A percentile compares a stretch with the other conserved stretches of the same genome.
Evolutionary conservation across 2,797 vertebrate genomes (phyloP).

Genomic region (Thunnus albacares): DNA sequence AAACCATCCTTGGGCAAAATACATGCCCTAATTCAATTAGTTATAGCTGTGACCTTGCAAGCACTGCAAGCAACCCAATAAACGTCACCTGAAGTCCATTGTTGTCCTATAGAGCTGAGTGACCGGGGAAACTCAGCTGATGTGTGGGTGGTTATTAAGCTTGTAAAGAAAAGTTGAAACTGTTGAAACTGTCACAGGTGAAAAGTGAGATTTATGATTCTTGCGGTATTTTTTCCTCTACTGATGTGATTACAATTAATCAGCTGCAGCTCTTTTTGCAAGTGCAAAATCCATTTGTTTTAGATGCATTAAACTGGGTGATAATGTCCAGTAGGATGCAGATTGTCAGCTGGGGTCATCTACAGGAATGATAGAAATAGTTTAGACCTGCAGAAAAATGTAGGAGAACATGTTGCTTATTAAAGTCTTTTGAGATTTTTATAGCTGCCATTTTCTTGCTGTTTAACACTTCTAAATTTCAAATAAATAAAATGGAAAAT

Average conservation of each 20-base stretch:
- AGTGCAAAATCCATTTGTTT: not conserved
- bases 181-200: not conserved
- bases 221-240: not conserved
- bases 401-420: no score
- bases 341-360: no score
- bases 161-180: constrained; percentile 5
- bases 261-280: no score
- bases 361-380: not conserved
- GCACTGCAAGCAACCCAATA: constrained; percentile 32
- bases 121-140: constrained; percentile 48
- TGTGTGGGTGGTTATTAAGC: constrained; percentile 47
- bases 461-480: no score
- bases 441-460: no score
- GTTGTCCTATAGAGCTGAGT: constrained; percentile 36
- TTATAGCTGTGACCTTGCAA: constrained; percentile 31
- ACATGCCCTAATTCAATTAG: constrained; percentile 39
- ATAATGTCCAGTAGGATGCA: not conserved
- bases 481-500: no score
- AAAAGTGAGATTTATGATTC: not conserved
- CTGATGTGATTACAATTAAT: not conserved
- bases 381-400: no score
- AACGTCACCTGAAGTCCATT: constrained; percentile 51
- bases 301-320: not conserved
- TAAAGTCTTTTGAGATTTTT: no score
- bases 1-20: constrained; percentile 23